Percentiles rank a stretch among this genome's conserved stretches.
These are phyloP conservation scores for Accipiter virgatus DNA, from an alignment of 2,113 vertebrate genomes.

Conservation along the genomic window DNA sequence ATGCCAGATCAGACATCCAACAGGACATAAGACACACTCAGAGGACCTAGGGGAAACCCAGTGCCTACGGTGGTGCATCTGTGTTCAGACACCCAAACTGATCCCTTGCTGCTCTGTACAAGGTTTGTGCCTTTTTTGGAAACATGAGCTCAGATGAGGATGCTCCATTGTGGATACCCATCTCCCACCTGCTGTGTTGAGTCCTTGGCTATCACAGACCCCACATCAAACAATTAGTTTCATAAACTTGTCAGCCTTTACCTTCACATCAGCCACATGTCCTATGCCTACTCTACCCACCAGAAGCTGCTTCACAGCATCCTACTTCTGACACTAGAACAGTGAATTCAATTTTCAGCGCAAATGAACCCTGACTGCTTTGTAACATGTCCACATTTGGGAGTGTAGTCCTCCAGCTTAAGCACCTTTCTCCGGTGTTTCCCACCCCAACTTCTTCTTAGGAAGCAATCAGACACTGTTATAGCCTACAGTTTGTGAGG, in stretches of 20 bases:
- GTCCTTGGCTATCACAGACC: not conserved
- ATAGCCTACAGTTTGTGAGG: not conserved
- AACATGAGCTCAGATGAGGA: not conserved
- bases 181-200: not conserved
- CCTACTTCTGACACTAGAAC: not conserved
- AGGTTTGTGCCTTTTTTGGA: not conserved
- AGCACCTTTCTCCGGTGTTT: not conserved
- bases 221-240: not conserved
- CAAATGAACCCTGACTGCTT: not conserved
- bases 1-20: fast-evolving
- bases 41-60: too few relatives aligned
- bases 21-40: fast-evolving
- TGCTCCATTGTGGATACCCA: not conserved
- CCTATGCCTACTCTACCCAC: not conserved
- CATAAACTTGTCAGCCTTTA: too few relatives aligned
- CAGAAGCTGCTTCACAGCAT: not conserved
- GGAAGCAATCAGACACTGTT: not conserved
- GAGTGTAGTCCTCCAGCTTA: not conserved
- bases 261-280: not conserved
- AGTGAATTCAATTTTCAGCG: not conserved
- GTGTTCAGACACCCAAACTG: not conserved
- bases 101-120: not conserved
- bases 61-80: not conserved
- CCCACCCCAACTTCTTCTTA: not conserved
- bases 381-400: not conserved